These are phyloP conservation scores for Caenorhabditis japonica DNA, from an alignment of 2,888 invertebrate species.

Conservation along the genomic window DNA sequence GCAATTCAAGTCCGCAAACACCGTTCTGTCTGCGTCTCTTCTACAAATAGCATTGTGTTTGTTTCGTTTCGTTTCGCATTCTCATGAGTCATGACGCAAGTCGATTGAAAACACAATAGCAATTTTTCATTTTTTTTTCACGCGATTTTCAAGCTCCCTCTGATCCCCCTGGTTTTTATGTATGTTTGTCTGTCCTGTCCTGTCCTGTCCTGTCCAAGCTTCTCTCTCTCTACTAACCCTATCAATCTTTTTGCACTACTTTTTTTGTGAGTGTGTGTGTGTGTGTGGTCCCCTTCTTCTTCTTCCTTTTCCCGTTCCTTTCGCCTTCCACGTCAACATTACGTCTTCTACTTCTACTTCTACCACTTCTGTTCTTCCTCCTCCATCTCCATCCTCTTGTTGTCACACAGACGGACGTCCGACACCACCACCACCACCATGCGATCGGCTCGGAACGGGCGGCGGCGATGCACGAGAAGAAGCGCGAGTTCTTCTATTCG, in stretches of 20 bases:
- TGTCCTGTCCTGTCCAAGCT: too few species aligned
- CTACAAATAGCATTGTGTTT: too few species aligned
- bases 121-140: constrained; percentile 9
- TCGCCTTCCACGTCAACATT: too few species aligned
- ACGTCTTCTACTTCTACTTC: background rate
- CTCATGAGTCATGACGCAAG: too few species aligned
- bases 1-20: too few species aligned
- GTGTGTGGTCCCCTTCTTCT: background rate
- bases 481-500: constrained; percentile 54
- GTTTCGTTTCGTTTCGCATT: background rate
- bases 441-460: constrained; percentile 36
- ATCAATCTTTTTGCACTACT: background rate
- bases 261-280: too few species aligned
- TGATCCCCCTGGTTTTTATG: too few species aligned
- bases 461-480: constrained; percentile 52
- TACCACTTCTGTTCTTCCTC: constrained; percentile 18
- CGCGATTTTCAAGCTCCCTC: constrained; percentile 1
- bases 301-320: background rate
- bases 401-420: constrained; percentile 22
- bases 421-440: too few species aligned
- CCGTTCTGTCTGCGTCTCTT: too few species aligned
- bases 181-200: too few species aligned
- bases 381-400: constrained; percentile 14
- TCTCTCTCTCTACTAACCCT: background rate
- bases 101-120: too few species aligned